Percentiles rank a stretch among this genome's conserved stretches.
Conservation (phyloP, 2,888 invertebrate genomes). For the Amorpha juglandis region DNA sequence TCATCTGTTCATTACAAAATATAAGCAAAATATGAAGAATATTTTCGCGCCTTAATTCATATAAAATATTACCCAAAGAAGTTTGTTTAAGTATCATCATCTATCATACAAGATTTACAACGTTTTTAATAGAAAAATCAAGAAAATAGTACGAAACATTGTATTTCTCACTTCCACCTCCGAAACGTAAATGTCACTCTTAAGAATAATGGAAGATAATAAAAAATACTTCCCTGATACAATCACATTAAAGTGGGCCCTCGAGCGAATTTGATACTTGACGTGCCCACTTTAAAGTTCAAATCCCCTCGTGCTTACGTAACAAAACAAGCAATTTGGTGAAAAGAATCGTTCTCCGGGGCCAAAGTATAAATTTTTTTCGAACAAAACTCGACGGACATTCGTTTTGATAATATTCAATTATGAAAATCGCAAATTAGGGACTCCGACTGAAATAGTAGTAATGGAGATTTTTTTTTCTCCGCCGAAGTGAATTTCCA, state of each 20-base stretch:
- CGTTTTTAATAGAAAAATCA: slow-evolving; percentile 16
- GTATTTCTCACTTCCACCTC: slow-evolving; percentile 33
- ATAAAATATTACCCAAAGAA: not conserved
- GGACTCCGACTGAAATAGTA: slow-evolving; percentile 40
- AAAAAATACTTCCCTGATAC: slow-evolving; percentile 51
- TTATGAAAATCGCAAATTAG: slow-evolving; percentile 65
- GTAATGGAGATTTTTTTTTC: slow-evolving; percentile 39
- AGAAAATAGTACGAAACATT: slow-evolving; percentile 20
- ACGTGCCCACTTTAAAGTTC: slow-evolving; percentile 35
- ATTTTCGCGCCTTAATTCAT: not conserved
- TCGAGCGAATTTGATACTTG: slow-evolving; percentile 36
- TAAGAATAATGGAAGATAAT: slow-evolving; percentile 57
- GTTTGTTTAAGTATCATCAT: slow-evolving; percentile 3
- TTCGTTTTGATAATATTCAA: slow-evolving; percentile 67
- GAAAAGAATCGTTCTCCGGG: slow-evolving; percentile 41
- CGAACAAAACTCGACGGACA: slow-evolving; percentile 50
- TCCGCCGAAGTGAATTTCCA: slow-evolving; percentile 22
- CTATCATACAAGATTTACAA: slow-evolving; percentile 12
- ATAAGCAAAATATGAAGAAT: not conserved
- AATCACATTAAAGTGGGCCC: slow-evolving; percentile 49
- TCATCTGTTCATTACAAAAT: no score
- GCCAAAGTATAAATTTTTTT: slow-evolving; percentile 51
- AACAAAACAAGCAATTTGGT: slow-evolving; percentile 52
- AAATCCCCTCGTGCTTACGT: slow-evolving; percentile 37
- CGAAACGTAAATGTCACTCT: slow-evolving; percentile 45